These are phyloP conservation scores for Typhlomys cinereus DNA, from an alignment of 2,113 vertebrate genomes.

Conservation along the genomic window DNA sequence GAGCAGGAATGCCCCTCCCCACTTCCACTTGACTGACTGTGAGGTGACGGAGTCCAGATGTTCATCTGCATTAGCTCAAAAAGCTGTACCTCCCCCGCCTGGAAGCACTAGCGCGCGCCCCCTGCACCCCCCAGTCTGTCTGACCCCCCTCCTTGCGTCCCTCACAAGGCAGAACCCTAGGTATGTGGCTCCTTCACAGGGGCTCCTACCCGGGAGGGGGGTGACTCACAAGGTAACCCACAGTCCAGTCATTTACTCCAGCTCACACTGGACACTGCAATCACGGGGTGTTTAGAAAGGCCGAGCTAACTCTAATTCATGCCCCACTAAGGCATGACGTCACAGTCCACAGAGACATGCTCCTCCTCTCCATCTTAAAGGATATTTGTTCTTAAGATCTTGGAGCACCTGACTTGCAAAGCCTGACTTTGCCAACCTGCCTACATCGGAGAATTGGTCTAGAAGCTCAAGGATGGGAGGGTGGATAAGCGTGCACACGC, in stretches of 20 bases:
- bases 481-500: background rate
- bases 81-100: background rate
- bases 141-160: background rate
- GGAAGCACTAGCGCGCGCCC: background rate
- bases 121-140: background rate
- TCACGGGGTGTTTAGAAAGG: background rate
- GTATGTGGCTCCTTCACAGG: too few relatives aligned
- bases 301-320: background rate
- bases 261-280: background rate
- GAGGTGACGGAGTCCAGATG: constrained; percentile 16
- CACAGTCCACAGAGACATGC: background rate
- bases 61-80: background rate
- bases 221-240: background rate
- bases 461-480: background rate
- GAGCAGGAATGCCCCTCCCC: background rate
- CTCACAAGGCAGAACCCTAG: background rate
- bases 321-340: background rate
- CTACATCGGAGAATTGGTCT: background rate
- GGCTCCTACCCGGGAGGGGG: background rate
- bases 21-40: background rate
- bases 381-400: constrained; percentile 14
- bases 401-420: background rate
- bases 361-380: background rate
- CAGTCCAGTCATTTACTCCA: background rate
- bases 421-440: background rate